phyloP scores from a whole-genome alignment of 2,797 vertebrate species.

The Paratrypauchen microcephalus region DNA sequence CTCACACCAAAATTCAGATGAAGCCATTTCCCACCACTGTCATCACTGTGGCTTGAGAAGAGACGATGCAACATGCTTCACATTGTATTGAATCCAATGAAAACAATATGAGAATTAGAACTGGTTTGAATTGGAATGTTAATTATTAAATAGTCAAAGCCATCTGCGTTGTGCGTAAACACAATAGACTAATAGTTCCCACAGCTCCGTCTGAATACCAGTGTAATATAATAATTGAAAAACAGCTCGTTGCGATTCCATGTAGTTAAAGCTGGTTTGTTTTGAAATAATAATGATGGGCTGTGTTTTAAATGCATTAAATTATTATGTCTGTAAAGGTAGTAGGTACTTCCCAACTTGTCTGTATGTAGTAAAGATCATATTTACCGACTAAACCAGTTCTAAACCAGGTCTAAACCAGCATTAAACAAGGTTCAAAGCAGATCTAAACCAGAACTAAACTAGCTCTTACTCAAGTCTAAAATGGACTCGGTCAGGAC shows the following conservation, averaged over 20 bases:
- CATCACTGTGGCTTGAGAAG: neutral
- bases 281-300: neutral
- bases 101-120: neutral
- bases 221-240: neutral
- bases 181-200: neutral
- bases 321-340: neutral
- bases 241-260: neutral
- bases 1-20: neutral
- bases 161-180: neutral
- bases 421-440: neutral
- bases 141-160: neutral
- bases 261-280: neutral
- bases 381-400: neutral
- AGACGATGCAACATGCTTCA: neutral
- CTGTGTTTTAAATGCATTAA: neutral
- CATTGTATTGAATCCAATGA: neutral
- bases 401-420: neutral
- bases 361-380: no score
- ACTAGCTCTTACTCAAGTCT: neutral
- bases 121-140: slow-evolving; percentile 2
- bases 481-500: neutral
- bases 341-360: no score
- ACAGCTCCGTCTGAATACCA: neutral
- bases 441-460: neutral
- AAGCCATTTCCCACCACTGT: neutral